Evolutionary conservation across 2,888 invertebrate genomes (phyloP), one percentile per base, ranked within the genome.

Genomic region (Melipona beecheii): DNA sequence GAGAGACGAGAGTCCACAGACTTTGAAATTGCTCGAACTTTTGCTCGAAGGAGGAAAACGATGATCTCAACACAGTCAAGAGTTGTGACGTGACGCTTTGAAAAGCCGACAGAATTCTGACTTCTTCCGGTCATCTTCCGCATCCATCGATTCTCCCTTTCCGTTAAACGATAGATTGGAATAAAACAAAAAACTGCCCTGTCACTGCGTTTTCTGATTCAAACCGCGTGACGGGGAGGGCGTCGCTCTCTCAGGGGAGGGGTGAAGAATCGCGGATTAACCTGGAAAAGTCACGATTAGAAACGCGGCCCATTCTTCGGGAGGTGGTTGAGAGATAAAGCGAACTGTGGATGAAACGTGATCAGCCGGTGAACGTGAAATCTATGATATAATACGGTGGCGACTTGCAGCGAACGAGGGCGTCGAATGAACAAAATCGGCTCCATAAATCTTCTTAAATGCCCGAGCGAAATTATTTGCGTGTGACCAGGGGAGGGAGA

Each of bases 381-480:
- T 50, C 21, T 27, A 19, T 49, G 62, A 50, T 21, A 62, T 50
- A n/a, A n/a, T n/a, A n/a, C n/a, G n/a, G 73, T 60, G 21, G 24
- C 72, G 36, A 60, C 24, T 31, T 66, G 31, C 13, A 65, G 9
- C 50, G 21, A 58, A 15, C 65, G 52, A 13, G 62, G 17, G 36
- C 43, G n/a, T 21, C 24, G 31, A 19, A 11, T 9, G 43, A 58
- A 64, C 73, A 73, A 79, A 36, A 66, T 58, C 66, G 52, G 17
- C 4, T 13, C 65, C 21, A 71, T 81, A 75, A 81, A 82, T 81
- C 82, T 60, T 60, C 65, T 71, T 54, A 81, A 65, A 54, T 36
- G 27, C 27, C 65, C 31, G 11, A 58, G 21, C 43, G 74, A 70
- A 75, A 82, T 80, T 65, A 70, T 82, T 75, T 70, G 56, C 54